Conservation (phyloP, 2,888 invertebrate species). For the Ischnura elegans region DNA sequence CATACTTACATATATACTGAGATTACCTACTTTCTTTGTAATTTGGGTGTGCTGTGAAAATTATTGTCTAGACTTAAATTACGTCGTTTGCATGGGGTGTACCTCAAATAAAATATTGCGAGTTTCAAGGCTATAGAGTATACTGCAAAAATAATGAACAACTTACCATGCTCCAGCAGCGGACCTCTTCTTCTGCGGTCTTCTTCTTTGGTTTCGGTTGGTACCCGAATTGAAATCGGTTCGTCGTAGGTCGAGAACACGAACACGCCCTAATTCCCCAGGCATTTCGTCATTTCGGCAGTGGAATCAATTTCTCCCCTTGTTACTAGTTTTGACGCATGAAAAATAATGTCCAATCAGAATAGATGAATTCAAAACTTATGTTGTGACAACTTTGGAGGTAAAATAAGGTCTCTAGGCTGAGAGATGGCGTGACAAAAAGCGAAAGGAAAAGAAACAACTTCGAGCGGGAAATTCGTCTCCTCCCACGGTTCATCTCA, state of each 20-base stretch:
- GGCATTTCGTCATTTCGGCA: not conserved
- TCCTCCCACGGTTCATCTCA: constrained; percentile 1
- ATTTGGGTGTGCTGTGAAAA: too few relatives aligned
- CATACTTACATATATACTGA: too few relatives aligned
- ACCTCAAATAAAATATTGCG: too few relatives aligned
- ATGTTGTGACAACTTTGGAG: not conserved
- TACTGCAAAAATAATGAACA: too few relatives aligned
- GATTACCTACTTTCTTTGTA: too few relatives aligned
- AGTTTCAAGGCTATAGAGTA: too few relatives aligned
- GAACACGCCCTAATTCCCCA: not conserved
- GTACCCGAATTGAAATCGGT: not conserved
- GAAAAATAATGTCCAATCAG: not conserved
- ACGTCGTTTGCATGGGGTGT: too few relatives aligned
- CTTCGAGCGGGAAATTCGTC: not conserved
- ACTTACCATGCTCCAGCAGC: too few relatives aligned
- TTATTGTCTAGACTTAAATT: too few relatives aligned
- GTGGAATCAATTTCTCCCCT: not conserved
- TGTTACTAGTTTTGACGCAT: not conserved
- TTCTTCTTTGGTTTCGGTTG: too few relatives aligned
- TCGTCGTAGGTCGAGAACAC: not conserved
- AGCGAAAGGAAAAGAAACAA: not conserved
- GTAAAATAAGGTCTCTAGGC: not conserved
- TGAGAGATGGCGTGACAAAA: not conserved
- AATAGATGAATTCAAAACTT: not conserved
- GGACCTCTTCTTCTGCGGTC: too few relatives aligned